These are phyloP conservation scores for Scaptomyza polygonia DNA, from an alignment of 2,888 invertebrate genomes.

Conservation along the genomic window DNA sequence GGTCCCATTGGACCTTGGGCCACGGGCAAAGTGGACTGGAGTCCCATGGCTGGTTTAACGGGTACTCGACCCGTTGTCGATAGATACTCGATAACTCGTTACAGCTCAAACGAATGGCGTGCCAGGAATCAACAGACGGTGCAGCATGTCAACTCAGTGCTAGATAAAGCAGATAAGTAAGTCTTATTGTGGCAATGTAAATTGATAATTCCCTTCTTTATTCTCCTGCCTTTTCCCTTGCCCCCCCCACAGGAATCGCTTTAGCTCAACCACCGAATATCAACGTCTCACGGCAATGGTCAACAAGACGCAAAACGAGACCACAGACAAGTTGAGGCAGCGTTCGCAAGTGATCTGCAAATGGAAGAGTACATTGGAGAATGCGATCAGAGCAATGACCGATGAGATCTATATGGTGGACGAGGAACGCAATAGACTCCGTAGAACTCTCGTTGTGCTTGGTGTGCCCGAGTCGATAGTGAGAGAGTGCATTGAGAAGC, in stretches of 20 bases:
- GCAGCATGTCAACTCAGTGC: constrained; percentile 83
- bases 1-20: constrained; percentile 88
- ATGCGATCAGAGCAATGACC: constrained; percentile 88
- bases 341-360: constrained; percentile 89
- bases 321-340: constrained; percentile 87
- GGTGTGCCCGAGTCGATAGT: constrained; percentile 90
- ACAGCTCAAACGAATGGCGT: constrained; percentile 90
- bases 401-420: constrained; percentile 89
- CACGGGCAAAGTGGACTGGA: constrained; percentile 90
- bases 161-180: constrained; percentile 86
- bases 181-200: constrained; percentile 37
- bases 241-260: constrained; percentile 85
- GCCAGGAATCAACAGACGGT: constrained; percentile 86
- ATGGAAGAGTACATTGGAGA: constrained; percentile 91
- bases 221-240: not conserved
- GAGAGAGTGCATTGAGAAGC: constrained; percentile 89
- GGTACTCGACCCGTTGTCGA: constrained; percentile 91
- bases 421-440: constrained; percentile 88
- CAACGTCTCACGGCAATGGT: constrained; percentile 88
- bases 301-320: constrained; percentile 89
- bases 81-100: constrained; percentile 90
- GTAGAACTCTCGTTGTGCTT: constrained; percentile 88
- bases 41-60: constrained; percentile 88
- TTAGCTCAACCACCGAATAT: constrained; percentile 87
- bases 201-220: too few relatives aligned